A percentile compares a stretch with the other conserved stretches of the same genome.
These are phyloP conservation scores for Andrena chrysosceles DNA, from an alignment of 2,888 invertebrate species.

Conservation along the genomic window DNA sequence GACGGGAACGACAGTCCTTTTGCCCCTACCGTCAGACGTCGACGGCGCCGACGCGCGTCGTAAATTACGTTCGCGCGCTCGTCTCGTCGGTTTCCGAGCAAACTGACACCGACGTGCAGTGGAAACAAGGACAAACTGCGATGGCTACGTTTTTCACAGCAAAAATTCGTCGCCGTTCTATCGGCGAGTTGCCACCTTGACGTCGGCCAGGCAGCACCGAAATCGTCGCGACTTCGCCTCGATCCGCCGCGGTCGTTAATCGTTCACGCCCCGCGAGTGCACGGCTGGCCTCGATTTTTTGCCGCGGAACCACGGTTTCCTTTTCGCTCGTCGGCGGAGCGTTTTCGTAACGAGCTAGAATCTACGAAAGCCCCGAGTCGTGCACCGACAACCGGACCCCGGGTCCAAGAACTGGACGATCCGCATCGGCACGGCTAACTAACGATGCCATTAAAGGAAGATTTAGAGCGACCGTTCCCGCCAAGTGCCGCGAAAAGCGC, in stretches of 20 bases:
- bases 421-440: conserved; percentile 35
- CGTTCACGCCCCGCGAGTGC: conserved; percentile 27
- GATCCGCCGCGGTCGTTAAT: conserved; percentile 12
- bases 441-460: conserved; percentile 73
- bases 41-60: conserved; percentile 21
- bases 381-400: not conserved
- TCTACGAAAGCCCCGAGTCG: conserved; percentile 44
- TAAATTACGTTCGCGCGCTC: conserved; percentile 27
- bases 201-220: not conserved
- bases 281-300: conserved; percentile 3
- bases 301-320: conserved; percentile 15
- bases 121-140: not conserved
- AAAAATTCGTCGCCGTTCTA: not conserved
- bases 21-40: conserved; percentile 58
- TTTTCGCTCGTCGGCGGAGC: not conserved
- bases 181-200: not conserved
- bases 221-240: not conserved
- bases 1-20: conserved; percentile 50
- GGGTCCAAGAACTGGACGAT: conserved; percentile 38
- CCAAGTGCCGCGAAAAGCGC: conserved; percentile 54
- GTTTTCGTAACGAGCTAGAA: conserved; percentile 50
- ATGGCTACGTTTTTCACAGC: not conserved
- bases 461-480: conserved; percentile 71
- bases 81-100: not conserved
- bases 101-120: too few relatives aligned